Base-by-base conservation (phyloP, 2,113 vertebrate species). In the Rhinolophus ferrumequinum region DNA sequence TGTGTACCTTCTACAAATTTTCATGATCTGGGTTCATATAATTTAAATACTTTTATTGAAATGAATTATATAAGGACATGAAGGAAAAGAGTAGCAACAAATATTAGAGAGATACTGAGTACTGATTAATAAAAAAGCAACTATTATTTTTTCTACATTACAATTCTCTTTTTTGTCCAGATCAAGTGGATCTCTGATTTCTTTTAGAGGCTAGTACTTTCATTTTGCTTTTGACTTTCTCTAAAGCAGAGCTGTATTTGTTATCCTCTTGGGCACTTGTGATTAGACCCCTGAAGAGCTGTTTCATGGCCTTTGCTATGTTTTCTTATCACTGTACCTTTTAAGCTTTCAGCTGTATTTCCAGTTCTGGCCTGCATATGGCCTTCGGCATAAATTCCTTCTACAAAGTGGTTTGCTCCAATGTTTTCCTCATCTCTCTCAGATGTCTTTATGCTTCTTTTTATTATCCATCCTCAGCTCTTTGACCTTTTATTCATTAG, bases 321-420 rank as follows among this genome's bases (percentile, higher is more conserved):
- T 94, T 96, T 97, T 81, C 94, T 92, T 88, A 94, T 94, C 75
- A 76, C 58, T 93, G 70, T 54, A 62, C 58, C 73, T 88, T 97
- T 90, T 95, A 96, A 76, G 90, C 84, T 96, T 96, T 96, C 92
- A 95, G 41, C 52, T 88, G 33, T 92, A 67, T 95, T 97, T 95
- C 84, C 85, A 81, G 41, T 44, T 95, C 90, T 92, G 90, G 66
- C 72, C 54, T 88, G 88, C 19, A 8, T 50, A 21, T 72, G 90
- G 84, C 84, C 93, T 79, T 84, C n/a, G 62, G 84, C 88, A 92
- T 92, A 95, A 92, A 92, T 87, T 60, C 38, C 50, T 19, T 80
- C 47, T 56, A 30, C 47, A 79, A 76, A 90, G 67, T 72, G 79
- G 38, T 85, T 92, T 80, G 30, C 50, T 79, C 18, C n/a, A 54